Percentiles rank a stretch among this genome's conserved stretches.
Conservation (phyloP, 1,140 invertebrate genomes). For the Achatina immaculata region DNA sequence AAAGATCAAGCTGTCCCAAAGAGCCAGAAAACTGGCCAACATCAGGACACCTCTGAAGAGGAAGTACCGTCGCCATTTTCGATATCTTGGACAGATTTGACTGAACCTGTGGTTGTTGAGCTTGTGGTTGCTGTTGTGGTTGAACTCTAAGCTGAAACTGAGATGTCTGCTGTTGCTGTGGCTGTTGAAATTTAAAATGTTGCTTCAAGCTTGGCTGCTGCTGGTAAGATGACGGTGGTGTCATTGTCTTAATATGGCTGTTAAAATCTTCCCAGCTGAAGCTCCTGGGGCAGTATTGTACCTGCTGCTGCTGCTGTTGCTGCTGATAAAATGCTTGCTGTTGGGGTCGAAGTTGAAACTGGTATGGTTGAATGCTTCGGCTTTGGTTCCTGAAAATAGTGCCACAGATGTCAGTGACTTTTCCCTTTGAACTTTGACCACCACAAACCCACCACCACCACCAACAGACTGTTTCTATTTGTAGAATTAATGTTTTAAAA, state of each 20-base stretch:
- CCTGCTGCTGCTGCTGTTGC: conserved; percentile 14
- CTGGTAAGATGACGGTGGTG: conserved; percentile 13
- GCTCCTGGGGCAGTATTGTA: background rate
- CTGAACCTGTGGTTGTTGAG: conserved; percentile 5
- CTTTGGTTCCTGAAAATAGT: conserved; percentile 13
- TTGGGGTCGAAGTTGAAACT: background rate
- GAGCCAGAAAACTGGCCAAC: background rate
- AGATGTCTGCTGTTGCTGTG: background rate
- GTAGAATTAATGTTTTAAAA: too few species aligned
- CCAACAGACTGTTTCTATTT: too few species aligned
- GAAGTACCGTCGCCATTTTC: conserved; percentile 31
- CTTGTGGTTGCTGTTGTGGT: conserved; percentile 16
- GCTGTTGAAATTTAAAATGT: background rate
- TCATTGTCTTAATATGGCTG: conserved; percentile 12
- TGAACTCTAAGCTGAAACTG: background rate
- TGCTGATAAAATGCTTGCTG: conserved; percentile 20
- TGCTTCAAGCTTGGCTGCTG: conserved; percentile 24
- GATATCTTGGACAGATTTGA: background rate
- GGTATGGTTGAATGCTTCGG: background rate
- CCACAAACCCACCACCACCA: too few species aligned
- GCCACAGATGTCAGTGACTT: too few species aligned
- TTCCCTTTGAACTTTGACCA: too few species aligned
- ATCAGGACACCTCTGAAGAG: conserved; percentile 23
- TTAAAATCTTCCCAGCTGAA: conserved; percentile 18
- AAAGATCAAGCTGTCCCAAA: background rate